Percentiles rank a stretch among this genome's conserved stretches.
phyloP scores from a whole-genome alignment of 2,888 invertebrate genomes.

The Eueremaeus valkanovi region DNA sequence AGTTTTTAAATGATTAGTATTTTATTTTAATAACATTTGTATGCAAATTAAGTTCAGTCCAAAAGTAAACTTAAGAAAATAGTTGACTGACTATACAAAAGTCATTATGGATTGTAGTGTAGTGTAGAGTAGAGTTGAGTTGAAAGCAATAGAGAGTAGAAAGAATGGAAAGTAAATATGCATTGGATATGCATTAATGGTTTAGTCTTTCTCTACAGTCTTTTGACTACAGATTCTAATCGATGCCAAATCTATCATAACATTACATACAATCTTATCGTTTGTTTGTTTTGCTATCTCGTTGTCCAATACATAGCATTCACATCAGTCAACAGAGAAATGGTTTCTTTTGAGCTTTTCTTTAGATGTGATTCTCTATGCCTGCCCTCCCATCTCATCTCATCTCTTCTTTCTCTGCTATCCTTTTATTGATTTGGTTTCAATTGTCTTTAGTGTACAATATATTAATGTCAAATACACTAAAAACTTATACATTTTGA shows the following conservation, averaged over 20 bases:
- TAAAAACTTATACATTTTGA: neutral
- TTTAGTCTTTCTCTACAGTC: neutral
- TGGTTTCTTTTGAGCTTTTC: slow-evolving; percentile 8
- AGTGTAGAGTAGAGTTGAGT: too few relatives aligned
- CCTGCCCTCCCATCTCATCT: neutral
- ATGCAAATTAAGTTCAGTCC: slow-evolving; percentile 11
- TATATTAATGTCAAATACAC: slow-evolving; percentile 6
- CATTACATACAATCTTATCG: too few relatives aligned
- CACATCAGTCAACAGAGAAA: slow-evolving; percentile 14
- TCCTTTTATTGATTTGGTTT: neutral
- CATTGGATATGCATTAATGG: neutral
- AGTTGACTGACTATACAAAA: neutral
- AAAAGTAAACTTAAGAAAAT: neutral
- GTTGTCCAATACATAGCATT: slow-evolving; percentile 23
- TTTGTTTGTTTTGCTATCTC: slow-evolving; percentile 18
- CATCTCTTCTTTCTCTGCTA: neutral
- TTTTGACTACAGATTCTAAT: slow-evolving; percentile 1
- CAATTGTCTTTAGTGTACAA: slow-evolving; percentile 19
- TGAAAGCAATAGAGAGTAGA: too few relatives aligned
- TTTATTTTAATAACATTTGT: slow-evolving; percentile 4
- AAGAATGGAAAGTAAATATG: too few relatives aligned
- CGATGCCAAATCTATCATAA: slow-evolving; percentile 22
- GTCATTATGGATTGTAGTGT: neutral
- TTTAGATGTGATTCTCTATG: too few relatives aligned
- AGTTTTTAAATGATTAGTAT: neutral